Evolutionary conservation across 2,797 vertebrate species (phyloP).

Genomic region (Mus minutoides): DNA sequence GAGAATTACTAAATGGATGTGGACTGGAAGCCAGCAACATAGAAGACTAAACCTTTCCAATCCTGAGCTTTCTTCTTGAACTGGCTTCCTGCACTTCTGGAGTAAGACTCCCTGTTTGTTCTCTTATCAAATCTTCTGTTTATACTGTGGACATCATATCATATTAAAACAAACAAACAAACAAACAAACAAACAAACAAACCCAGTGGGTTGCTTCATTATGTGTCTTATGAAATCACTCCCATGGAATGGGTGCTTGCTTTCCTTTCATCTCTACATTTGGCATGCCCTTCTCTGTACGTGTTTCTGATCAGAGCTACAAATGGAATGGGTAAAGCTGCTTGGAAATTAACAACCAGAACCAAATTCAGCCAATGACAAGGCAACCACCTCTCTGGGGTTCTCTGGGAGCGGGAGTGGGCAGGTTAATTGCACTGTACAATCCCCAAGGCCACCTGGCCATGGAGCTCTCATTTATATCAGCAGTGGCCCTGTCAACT

Average conservation of each 20-base stretch:
- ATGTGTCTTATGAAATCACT: not conserved
- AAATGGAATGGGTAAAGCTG: not conserved
- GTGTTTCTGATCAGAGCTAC: not conserved
- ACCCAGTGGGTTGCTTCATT: not conserved
- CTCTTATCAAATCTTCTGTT: slow-evolving; percentile 12
- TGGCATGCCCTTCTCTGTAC: not conserved
- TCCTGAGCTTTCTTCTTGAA: not conserved
- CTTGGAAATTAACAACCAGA: slow-evolving; percentile 37
- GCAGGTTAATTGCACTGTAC: slow-evolving; percentile 36
- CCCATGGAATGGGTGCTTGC: not conserved
- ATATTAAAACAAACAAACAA: too few species aligned
- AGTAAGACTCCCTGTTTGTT: not conserved
- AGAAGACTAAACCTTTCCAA: not conserved
- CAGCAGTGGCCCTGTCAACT: slow-evolving; percentile 29
- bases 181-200: not conserved
- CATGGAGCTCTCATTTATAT: slow-evolving; percentile 31
- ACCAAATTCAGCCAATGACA: not conserved
- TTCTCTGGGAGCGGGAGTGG: not conserved
- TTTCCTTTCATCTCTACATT: not conserved
- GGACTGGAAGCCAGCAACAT: not conserved
- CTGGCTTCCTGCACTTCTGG: not conserved
- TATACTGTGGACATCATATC: not conserved
- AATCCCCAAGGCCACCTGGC: slow-evolving; percentile 56
- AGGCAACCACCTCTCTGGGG: not conserved
- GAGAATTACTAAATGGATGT: not conserved